Evolutionary conservation across 2,113 vertebrate species (phyloP).

Genomic region (Dendropsophus ebraccatus): DNA sequence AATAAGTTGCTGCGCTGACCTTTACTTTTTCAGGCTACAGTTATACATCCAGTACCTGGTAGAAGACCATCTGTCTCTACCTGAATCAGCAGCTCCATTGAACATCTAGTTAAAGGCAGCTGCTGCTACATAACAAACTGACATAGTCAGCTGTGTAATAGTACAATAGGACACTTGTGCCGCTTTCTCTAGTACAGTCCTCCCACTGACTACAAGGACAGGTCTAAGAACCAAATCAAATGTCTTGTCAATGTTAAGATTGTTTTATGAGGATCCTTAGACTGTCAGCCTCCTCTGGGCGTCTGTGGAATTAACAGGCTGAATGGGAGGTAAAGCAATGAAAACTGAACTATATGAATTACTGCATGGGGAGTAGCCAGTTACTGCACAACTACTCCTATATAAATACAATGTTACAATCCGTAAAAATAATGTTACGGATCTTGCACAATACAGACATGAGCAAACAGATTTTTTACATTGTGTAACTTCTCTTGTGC

Average conservation of each 20-base stretch:
- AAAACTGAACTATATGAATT: not conserved
- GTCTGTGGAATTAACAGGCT: slow-evolving; percentile 25
- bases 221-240: slow-evolving; percentile 63
- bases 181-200: slow-evolving; percentile 68
- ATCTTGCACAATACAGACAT: not conserved
- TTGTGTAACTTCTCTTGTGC: not conserved
- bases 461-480: not conserved
- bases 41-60: slow-evolving; percentile 69
- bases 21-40: slow-evolving; percentile 7
- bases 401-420: not conserved
- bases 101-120: slow-evolving; percentile 73
- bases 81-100: slow-evolving; percentile 79
- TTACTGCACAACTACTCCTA: not conserved
- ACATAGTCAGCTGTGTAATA: slow-evolving; percentile 78
- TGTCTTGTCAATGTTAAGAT: slow-evolving; percentile 67
- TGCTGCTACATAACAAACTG: slow-evolving; percentile 79
- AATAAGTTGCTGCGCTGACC: slow-evolving; percentile 11
- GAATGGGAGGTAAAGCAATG: slow-evolving; percentile 9
- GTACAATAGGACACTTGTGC: slow-evolving; percentile 76
- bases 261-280: slow-evolving; percentile 67
- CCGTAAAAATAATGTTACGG: not conserved
- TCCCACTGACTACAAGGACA: slow-evolving; percentile 64
- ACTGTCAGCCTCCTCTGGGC: slow-evolving; percentile 58
- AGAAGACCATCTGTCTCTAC: slow-evolving; percentile 78
- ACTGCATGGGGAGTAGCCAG: not conserved